These are phyloP conservation scores for Cheirogaleus major DNA, from an alignment of 2,797 vertebrate genomes.

Conservation along the genomic window DNA sequence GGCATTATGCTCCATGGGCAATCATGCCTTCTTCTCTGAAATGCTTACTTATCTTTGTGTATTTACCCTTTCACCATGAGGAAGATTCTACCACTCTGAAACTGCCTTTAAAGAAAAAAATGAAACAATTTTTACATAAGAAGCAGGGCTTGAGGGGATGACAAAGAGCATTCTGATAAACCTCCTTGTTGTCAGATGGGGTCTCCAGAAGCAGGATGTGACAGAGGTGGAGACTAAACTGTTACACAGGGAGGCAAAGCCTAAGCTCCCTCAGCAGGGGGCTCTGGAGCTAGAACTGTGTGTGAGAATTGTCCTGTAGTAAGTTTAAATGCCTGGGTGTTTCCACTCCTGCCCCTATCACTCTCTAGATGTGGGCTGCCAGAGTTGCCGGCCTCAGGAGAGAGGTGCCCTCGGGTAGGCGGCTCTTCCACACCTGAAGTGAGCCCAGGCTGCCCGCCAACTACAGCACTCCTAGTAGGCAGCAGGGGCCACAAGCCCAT, in stretches of 20 bases:
- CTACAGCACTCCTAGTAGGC: neutral
- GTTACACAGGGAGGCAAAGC: neutral
- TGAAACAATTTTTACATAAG: neutral
- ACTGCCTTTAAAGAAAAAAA: neutral
- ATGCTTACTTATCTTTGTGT: neutral
- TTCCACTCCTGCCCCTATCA: no score
- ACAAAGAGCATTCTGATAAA: neutral
- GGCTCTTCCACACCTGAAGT: fast-evolving
- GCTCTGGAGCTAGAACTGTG: neutral
- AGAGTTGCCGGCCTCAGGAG: neutral
- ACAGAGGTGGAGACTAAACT: neutral
- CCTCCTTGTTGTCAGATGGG: no score
- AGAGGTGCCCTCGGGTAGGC: neutral
- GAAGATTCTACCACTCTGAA: neutral
- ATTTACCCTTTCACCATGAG: neutral
- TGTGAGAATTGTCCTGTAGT: neutral
- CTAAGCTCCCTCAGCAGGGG: neutral
- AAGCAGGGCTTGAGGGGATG: neutral
- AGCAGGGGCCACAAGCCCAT: neutral
- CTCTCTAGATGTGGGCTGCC: neutral
- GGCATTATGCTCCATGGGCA: neutral
- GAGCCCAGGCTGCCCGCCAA: neutral
- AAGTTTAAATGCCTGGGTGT: neutral
- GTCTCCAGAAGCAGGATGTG: neutral
- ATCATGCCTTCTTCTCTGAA: neutral